Evolutionary conservation across 1,140 invertebrate genomes (phyloP).

Genomic region (Scaptodrosophila lebanonensis): DNA sequence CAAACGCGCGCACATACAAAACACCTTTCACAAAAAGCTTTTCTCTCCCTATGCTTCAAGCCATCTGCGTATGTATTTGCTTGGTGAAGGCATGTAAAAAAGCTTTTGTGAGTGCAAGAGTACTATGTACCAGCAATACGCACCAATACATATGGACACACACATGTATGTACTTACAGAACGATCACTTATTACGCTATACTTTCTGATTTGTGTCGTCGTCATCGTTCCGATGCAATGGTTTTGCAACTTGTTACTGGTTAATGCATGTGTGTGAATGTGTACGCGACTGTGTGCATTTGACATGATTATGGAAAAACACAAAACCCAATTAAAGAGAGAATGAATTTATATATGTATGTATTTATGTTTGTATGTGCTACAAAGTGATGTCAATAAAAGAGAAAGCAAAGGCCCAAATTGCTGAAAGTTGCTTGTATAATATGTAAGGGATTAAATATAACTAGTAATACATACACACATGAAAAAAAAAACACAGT

Average conservation of each 20-base stretch:
- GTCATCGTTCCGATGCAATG: conserved; percentile 49
- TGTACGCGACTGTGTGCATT: conserved; percentile 37
- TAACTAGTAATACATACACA: neutral
- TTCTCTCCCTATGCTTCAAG: conserved; percentile 53
- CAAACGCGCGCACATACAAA: conserved; percentile 40
- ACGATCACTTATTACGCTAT: conserved; percentile 15
- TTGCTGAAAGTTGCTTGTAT: too few species aligned
- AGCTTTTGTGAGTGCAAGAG: conserved; percentile 41
- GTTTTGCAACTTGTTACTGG: conserved; percentile 40
- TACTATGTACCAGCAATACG: too few species aligned
- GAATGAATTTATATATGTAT: conserved; percentile 17
- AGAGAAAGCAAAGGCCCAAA: too few species aligned
- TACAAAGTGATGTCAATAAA: too few species aligned
- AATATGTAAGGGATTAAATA: too few species aligned
- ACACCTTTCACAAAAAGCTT: conserved; percentile 73
- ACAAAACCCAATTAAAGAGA: conserved; percentile 44
- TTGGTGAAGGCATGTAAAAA: conserved; percentile 45
- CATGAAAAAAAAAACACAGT: too few species aligned
- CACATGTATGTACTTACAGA: conserved; percentile 10
- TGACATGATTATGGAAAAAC: conserved; percentile 29
- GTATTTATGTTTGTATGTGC: neutral
- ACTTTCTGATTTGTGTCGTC: conserved; percentile 49
- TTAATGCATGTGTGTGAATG: neutral
- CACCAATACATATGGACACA: too few species aligned
- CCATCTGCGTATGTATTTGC: conserved; percentile 23